phyloP scores from a whole-genome alignment of 2,797 vertebrate genomes.

The Bothrops alternatus region DNA sequence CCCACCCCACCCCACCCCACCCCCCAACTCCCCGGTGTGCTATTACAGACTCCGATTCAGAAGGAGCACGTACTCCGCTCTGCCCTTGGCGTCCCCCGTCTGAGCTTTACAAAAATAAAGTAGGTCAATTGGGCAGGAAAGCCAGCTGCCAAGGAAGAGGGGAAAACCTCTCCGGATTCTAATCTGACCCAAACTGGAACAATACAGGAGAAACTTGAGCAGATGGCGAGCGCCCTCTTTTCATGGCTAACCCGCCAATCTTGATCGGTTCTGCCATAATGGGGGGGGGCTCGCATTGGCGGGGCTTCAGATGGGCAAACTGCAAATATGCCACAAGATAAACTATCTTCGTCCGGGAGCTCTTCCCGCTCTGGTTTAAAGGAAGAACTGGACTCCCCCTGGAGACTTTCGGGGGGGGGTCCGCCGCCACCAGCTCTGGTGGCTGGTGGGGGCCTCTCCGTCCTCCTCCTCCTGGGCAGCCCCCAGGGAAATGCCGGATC shows the following conservation, averaged over 20 bases:
- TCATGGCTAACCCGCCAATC: neutral
- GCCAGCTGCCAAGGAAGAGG: slow-evolving; percentile 24
- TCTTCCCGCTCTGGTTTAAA: neutral
- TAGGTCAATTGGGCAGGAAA: slow-evolving; percentile 53
- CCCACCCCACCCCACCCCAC: neutral
- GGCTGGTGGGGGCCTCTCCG: neutral
- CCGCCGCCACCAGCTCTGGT: neutral
- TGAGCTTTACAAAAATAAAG: slow-evolving; percentile 55
- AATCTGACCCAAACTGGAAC: slow-evolving; percentile 7
- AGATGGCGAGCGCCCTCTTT: neutral
- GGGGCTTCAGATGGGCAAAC: slow-evolving; percentile 24
- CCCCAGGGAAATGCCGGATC: rapidly evolving
- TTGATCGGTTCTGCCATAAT: neutral
- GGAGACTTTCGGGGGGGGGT: neutral
- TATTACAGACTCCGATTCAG: neutral
- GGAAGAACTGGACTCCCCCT: neutral
- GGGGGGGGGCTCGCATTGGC: neutral
- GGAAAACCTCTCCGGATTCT: neutral
- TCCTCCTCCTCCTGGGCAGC: neutral
- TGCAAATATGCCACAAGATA: neutral
- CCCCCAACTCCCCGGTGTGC: neutral
- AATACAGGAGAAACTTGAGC: neutral
- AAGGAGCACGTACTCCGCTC: neutral
- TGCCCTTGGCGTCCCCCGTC: slow-evolving; percentile 36
- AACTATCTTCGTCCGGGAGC: neutral